Conservation (phyloP, 1,140 invertebrate species). For the Zaprionus capensis region DNA sequence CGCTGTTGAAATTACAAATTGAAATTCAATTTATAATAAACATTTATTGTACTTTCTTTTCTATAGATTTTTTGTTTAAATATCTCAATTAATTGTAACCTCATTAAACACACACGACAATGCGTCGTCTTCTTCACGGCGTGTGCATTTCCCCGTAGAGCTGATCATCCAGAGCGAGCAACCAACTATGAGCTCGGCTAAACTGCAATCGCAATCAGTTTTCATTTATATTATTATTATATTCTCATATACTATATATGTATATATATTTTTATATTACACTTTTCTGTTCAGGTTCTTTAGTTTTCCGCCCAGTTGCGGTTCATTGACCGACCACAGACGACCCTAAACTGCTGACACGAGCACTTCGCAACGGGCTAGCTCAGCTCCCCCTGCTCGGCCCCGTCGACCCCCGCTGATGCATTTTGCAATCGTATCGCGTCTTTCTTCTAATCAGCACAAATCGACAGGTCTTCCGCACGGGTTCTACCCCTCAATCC, state of each 20-base stretch:
- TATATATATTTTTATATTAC: slow-evolving; percentile 40
- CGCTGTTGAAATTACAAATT: slow-evolving; percentile 70
- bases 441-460: slow-evolving; percentile 70
- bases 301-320: slow-evolving; percentile 56
- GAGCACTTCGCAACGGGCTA: slow-evolving; percentile 47
- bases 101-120: slow-evolving; percentile 67
- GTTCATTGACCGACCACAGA: slow-evolving; percentile 72
- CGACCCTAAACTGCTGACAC: slow-evolving; percentile 76
- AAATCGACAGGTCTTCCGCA: slow-evolving; percentile 45
- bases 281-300: not conserved
- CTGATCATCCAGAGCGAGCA: slow-evolving; percentile 26
- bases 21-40: slow-evolving; percentile 65
- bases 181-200: slow-evolving; percentile 39
- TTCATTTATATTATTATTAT: slow-evolving; percentile 39
- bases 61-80: slow-evolving; percentile 6
- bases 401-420: slow-evolving; percentile 6
- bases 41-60: slow-evolving; percentile 1
- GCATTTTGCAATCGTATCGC: slow-evolving; percentile 63
- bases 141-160: slow-evolving; percentile 25
- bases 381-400: slow-evolving; percentile 10
- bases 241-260: slow-evolving; percentile 26
- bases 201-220: slow-evolving; percentile 60
- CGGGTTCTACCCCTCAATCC: not conserved
- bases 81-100: slow-evolving; percentile 61
- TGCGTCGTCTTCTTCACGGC: slow-evolving; percentile 25